Conservation (phyloP, 2,888 invertebrate species). For the Nudaria mundana region DNA sequence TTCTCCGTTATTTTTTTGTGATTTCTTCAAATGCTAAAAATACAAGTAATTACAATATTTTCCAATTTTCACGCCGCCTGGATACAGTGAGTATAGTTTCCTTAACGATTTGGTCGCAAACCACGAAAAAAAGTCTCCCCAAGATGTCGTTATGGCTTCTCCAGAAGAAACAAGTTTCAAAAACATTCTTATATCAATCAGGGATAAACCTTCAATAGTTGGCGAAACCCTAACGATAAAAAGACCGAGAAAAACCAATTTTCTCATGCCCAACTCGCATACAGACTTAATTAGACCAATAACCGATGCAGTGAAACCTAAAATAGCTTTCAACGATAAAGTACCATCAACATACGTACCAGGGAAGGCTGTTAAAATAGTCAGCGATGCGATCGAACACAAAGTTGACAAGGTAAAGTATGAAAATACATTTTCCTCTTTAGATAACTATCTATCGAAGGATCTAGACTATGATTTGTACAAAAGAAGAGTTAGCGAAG, state of each 20-base stretch:
- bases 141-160: conserved; percentile 76
- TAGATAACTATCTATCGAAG: conserved; percentile 82
- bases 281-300: conserved; percentile 63
- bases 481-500: conserved; percentile 63
- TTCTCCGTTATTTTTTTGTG: too few relatives aligned
- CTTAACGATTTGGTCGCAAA: conserved; percentile 52
- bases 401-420: conserved; percentile 65
- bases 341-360: conserved; percentile 76
- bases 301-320: conserved; percentile 52
- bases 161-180: conserved; percentile 70
- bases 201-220: conserved; percentile 61
- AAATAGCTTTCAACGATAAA: conserved; percentile 69
- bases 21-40: too few relatives aligned
- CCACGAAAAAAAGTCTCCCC: conserved; percentile 64
- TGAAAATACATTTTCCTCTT: conserved; percentile 58
- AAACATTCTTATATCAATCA: conserved; percentile 67
- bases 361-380: conserved; percentile 88
- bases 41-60: too few relatives aligned
- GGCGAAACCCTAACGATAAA: conserved; percentile 67
- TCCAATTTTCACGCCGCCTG: conserved; percentile 30
- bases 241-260: conserved; percentile 57
- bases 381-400: conserved; percentile 77
- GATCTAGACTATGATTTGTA: conserved; percentile 59
- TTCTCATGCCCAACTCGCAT: conserved; percentile 53
- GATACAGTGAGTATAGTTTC: conserved; percentile 74